A percentile compares a stretch with the other conserved stretches of the same genome.
These are phyloP conservation scores for Bradypus variegatus DNA, from an alignment of 2,797 vertebrate species.

Conservation along the genomic window DNA sequence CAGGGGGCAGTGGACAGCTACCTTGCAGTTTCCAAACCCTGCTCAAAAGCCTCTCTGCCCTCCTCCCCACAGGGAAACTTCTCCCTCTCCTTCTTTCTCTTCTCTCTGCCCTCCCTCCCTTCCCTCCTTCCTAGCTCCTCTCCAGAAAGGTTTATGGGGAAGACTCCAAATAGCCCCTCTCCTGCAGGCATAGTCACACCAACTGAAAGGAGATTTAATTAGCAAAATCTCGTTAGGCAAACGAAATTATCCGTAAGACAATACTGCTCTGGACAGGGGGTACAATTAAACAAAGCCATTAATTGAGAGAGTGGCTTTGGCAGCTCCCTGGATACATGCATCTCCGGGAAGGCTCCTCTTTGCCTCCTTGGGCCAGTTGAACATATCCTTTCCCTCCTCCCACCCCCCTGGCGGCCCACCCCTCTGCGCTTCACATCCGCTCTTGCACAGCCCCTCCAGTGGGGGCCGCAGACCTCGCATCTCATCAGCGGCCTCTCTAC, in stretches of 20 bases:
- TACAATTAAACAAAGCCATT: conserved; percentile 83
- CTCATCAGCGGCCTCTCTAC: conserved; percentile 65
- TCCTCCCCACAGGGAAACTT: not conserved
- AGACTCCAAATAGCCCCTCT: conserved; percentile 80
- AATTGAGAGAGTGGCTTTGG: conserved; percentile 75
- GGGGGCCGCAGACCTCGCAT: conserved; percentile 53
- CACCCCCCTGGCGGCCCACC: not conserved
- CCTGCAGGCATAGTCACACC: conserved; percentile 83
- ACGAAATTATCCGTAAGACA: conserved; percentile 98
- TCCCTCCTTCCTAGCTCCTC: conserved; percentile 29
- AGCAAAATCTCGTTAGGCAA: conserved; percentile 98
- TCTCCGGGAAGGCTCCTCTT: conserved; percentile 51
- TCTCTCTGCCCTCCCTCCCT: not conserved
- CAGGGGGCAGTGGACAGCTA: not conserved
- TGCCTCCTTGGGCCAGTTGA: conserved; percentile 47
- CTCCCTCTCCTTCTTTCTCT: not conserved
- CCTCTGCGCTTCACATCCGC: not conserved
- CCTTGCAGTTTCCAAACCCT: not conserved
- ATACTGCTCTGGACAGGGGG: conserved; percentile 91
- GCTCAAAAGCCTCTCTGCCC: not conserved
- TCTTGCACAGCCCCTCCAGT: conserved; percentile 38
- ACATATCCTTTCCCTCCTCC: not conserved
- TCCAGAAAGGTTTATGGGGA: conserved; percentile 85
- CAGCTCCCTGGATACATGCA: conserved; percentile 59
- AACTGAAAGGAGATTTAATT: conserved; percentile 98